phyloP scores from a whole-genome alignment of 1,140 invertebrate species.

The Laupala kohalensis region DNA sequence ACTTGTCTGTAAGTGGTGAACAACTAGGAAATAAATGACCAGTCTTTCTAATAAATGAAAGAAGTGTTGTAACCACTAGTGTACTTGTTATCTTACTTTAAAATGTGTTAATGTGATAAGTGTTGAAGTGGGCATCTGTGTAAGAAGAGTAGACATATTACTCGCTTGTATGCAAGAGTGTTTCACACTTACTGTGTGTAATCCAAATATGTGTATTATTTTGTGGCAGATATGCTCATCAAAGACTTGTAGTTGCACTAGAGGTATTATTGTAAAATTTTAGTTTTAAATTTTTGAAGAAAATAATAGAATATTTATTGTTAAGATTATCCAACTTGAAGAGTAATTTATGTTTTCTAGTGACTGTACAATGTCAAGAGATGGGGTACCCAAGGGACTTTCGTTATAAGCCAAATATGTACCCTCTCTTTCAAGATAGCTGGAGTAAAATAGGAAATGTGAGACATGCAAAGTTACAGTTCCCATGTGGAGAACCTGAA shows the following conservation, averaged over 20 bases:
- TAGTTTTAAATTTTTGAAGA: background rate
- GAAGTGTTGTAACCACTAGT: background rate
- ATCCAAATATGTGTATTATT: background rate
- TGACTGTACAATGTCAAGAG: background rate
- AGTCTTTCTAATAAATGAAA: background rate
- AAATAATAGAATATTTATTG: background rate
- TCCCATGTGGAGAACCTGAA: background rate
- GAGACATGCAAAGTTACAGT: no score
- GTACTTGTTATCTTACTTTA: background rate
- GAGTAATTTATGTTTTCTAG: background rate
- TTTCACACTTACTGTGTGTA: background rate
- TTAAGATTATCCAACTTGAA: background rate
- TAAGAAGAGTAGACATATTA: background rate
- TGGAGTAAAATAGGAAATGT: no score
- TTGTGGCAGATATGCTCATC: background rate
- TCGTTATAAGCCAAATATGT: background rate
- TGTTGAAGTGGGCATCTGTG: background rate
- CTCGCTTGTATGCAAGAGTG: background rate
- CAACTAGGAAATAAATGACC: background rate
- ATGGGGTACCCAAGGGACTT: background rate
- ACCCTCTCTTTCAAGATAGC: background rate
- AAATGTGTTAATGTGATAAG: background rate
- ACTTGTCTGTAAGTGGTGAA: background rate
- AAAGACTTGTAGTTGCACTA: background rate
- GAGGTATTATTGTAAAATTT: background rate